Percentiles rank a stretch among this genome's conserved stretches.
Conservation (phyloP, 2,888 invertebrate genomes). For the Patella caerulea region DNA sequence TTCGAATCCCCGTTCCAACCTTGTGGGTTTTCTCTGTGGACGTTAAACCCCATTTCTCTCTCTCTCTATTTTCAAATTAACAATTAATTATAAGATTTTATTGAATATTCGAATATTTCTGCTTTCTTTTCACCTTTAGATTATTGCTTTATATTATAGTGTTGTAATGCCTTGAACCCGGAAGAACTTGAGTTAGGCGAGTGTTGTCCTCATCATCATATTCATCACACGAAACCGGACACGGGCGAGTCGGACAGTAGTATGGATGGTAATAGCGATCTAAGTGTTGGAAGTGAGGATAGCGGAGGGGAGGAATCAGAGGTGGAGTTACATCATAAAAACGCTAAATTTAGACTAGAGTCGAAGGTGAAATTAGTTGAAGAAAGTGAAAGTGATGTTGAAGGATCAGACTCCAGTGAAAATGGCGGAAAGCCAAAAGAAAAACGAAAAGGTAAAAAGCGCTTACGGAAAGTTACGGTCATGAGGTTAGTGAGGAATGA, state of each 20-base stretch:
- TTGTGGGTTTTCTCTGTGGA: too few species aligned
- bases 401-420: constrained; percentile 49
- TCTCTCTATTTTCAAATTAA: too few species aligned
- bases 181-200: neutral
- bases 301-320: constrained; percentile 34
- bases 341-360: neutral
- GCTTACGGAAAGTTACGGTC: constrained; percentile 15
- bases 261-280: constrained; percentile 55
- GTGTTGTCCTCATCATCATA: constrained; percentile 35
- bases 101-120: too few species aligned
- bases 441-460: constrained; percentile 31
- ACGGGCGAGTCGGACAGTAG: constrained; percentile 41
- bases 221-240: constrained; percentile 38
- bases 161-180: neutral
- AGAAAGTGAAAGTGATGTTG: constrained; percentile 57
- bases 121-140: too few species aligned
- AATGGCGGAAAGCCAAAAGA: constrained; percentile 26
- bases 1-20: too few species aligned
- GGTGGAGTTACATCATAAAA: neutral
- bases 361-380: constrained; percentile 36
- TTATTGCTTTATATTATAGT: neutral
- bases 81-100: too few species aligned
- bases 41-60: too few species aligned
- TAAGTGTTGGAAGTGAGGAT: constrained; percentile 64
- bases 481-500: constrained; percentile 18